A percentile compares a stretch with the other conserved stretches of the same genome.
Conservation (phyloP, 2,888 invertebrate species). For the Papilio protenor region DNA sequence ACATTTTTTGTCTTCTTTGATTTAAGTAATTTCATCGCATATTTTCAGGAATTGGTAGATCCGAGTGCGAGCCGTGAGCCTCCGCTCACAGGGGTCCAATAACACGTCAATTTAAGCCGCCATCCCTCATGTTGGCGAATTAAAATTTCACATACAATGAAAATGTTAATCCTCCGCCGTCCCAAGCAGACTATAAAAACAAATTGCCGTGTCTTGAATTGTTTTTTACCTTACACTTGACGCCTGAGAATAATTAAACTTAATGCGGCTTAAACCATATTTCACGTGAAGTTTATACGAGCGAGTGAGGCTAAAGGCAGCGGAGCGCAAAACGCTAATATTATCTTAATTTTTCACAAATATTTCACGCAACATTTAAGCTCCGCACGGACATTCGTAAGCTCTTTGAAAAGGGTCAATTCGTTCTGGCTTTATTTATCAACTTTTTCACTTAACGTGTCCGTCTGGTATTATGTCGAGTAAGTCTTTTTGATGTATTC, state of each 20-base stretch:
- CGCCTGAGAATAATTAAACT: conserved; percentile 42
- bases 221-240: conserved; percentile 55
- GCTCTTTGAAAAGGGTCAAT: conserved; percentile 81
- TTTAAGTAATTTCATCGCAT: conserved; percentile 18
- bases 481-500: conserved; percentile 32
- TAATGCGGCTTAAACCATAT: conserved; percentile 37
- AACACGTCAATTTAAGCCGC: conserved; percentile 74
- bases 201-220: conserved; percentile 76
- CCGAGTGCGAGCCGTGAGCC: conserved; percentile 12
- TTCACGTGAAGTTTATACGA: conserved; percentile 29
- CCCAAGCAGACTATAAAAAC: conserved; percentile 70
- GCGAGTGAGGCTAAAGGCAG: conserved; percentile 21
- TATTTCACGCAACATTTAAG: conserved; percentile 78
- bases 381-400: conserved; percentile 72
- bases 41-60: conserved; percentile 24
- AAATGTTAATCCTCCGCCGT: conserved; percentile 49
- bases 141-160: conserved; percentile 76
- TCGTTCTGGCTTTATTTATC: conserved; percentile 78
- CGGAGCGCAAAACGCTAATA: conserved; percentile 18
- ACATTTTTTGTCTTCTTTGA: conserved; percentile 48
- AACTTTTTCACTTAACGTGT: conserved; percentile 72
- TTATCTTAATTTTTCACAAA: conserved; percentile 39
- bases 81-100: conserved; percentile 69
- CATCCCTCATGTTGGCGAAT: conserved; percentile 73
- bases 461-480: conserved; percentile 42